These are phyloP conservation scores for Hypocryptadius cinnamomeus DNA, from an alignment of 2,113 vertebrate genomes.

Conservation along the genomic window DNA sequence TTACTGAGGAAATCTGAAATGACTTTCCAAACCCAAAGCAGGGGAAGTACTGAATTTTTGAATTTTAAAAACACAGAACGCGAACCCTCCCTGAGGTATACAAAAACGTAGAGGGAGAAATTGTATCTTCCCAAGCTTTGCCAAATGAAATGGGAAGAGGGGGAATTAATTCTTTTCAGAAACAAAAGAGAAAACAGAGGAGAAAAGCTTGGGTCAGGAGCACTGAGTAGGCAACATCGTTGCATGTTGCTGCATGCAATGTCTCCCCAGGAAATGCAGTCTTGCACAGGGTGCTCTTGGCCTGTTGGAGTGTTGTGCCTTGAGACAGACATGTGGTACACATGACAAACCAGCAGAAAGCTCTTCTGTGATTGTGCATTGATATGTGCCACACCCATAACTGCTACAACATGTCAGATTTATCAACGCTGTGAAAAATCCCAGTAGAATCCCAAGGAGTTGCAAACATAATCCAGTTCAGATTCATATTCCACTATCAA, in stretches of 20 bases:
- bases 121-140: conserved; percentile 12
- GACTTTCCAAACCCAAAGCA: conserved; percentile 28
- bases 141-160: conserved; percentile 10
- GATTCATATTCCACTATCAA: neutral
- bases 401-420: neutral
- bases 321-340: fast-evolving
- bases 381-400: neutral
- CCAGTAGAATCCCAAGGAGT: neutral
- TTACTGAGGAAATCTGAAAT: conserved; percentile 34
- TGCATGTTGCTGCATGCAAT: neutral
- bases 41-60: conserved; percentile 26
- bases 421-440: neutral
- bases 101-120: conserved; percentile 40
- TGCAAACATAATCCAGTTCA: neutral
- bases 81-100: conserved; percentile 2
- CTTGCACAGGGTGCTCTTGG: neutral
- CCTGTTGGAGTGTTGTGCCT: neutral
- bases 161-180: neutral
- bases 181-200: neutral
- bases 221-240: neutral
- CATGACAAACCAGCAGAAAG: neutral
- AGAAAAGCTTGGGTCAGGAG: neutral
- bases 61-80: conserved; percentile 44
- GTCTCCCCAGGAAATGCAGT: neutral
- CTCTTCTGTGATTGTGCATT: fast-evolving